phyloP scores from a whole-genome alignment of 2,888 invertebrate genomes.

The Rambutsinella grinnellia region DNA sequence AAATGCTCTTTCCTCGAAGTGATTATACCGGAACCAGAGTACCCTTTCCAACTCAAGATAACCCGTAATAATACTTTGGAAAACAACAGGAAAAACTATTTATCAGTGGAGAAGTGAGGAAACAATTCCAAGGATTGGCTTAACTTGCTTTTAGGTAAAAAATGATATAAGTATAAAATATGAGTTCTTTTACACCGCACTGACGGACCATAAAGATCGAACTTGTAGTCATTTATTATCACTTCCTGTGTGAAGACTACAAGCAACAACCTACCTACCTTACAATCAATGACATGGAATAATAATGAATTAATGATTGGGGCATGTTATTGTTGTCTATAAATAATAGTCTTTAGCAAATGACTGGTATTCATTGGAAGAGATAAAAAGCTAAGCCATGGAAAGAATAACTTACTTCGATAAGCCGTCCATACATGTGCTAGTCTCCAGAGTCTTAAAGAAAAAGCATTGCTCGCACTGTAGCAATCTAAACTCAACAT shows the following conservation, averaged over 20 bases:
- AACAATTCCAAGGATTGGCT: neutral
- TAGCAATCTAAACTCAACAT: constrained; percentile 67
- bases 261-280: constrained; percentile 19
- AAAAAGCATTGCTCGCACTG: constrained; percentile 66
- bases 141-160: constrained; percentile 23
- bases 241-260: constrained; percentile 29
- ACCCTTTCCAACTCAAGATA: no score
- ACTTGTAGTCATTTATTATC: constrained; percentile 54
- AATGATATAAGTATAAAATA: constrained; percentile 19
- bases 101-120: no score
- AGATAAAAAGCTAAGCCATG: no score
- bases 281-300: no score
- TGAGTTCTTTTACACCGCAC: neutral
- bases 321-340: neutral
- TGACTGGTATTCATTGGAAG: neutral
- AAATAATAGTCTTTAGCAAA: neutral
- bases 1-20: no score
- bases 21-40: no score
- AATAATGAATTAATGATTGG: no score
- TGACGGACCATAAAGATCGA: neutral
- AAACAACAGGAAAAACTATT: no score
- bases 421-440: constrained; percentile 67
- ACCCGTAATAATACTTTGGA: no score
- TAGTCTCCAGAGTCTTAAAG: constrained; percentile 67
- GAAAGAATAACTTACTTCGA: constrained; percentile 65